Percentiles rank a stretch among this genome's conserved stretches.
These are phyloP conservation scores for Pelvicachromis taeniatus DNA, from an alignment of 2,113 vertebrate species.

Conservation along the genomic window DNA sequence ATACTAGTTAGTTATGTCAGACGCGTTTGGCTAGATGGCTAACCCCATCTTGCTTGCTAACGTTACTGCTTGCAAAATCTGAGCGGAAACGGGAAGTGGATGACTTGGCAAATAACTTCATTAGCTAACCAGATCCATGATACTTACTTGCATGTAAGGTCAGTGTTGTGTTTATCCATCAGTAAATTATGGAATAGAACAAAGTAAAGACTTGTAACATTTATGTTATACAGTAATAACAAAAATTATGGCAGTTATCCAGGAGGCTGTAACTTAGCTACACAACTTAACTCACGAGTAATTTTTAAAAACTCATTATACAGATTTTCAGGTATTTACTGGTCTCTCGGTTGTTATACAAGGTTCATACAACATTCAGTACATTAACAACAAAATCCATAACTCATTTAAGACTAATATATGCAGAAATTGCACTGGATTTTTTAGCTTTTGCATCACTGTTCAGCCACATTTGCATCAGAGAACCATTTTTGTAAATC, in stretches of 20 bases:
- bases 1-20: neutral
- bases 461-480: neutral
- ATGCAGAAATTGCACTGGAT: neutral
- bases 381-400: neutral
- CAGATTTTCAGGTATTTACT: neutral
- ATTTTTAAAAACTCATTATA: neutral
- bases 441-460: neutral
- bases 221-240: neutral
- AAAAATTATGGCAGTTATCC: neutral
- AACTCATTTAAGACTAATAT: neutral
- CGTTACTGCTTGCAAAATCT: neutral
- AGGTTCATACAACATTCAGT: neutral
- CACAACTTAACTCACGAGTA: neutral
- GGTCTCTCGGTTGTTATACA: neutral
- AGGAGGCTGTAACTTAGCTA: neutral
- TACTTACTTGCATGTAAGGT: neutral
- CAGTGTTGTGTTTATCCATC: neutral
- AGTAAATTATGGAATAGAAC: neutral
- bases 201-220: neutral
- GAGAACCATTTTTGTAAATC: neutral
- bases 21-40: neutral
- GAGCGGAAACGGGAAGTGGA: neutral
- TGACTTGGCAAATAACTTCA: neutral
- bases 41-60: neutral
- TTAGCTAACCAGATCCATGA: neutral